Base-by-base conservation (phyloP, 2,797 vertebrate genomes). In the Leptodactylus fallax region DNA sequence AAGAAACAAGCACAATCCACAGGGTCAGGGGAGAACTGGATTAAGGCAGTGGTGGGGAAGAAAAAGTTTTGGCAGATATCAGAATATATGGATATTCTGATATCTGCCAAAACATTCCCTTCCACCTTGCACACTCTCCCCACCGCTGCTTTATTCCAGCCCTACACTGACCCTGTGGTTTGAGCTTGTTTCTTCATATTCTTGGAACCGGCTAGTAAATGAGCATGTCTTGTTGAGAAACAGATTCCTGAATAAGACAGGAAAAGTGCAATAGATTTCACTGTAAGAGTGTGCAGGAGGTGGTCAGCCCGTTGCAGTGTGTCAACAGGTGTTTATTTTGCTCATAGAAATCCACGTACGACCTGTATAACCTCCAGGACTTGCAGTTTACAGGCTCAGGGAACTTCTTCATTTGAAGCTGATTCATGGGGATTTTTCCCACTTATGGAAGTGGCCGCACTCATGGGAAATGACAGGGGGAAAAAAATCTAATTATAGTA, bases 361-460 rank as follows among this genome's bases (percentile, higher is more conserved):
- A 51, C 71, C 83, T 87, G 65, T 61, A 36, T 45, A 72, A 27
- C 78, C 14, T 23, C 3, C 12, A 25, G 51, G 63, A 36, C 7
- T 45, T 45, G 11, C 71, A 76, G 83, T 14, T 7, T 25, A 17
- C 36, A 49, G 56, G 16, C 56, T 76, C 71, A 23, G 71, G 83
- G 56, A 49, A 63, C 71, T 86, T 86, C 76, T 65, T 45, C 76
- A 86, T 60, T 67, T 36, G 49, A 23, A 9, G 79, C 79, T 86
- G 63, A 86, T 47, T 79, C 85, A 86, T 72, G 27, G 85, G 63
- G 27, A 69, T 71, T 86, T 79, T 86, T 86, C 77, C 85, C 76
- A 58, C 49, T 51, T 86, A 65, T 56, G 67, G 27, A 80, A 76
- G 56, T 85, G 71, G 58, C 83, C 53, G 36, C 36, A 85, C 60